Base-by-base conservation (phyloP, 2,113 vertebrate species). In the Phrynosoma platyrhinos region DNA sequence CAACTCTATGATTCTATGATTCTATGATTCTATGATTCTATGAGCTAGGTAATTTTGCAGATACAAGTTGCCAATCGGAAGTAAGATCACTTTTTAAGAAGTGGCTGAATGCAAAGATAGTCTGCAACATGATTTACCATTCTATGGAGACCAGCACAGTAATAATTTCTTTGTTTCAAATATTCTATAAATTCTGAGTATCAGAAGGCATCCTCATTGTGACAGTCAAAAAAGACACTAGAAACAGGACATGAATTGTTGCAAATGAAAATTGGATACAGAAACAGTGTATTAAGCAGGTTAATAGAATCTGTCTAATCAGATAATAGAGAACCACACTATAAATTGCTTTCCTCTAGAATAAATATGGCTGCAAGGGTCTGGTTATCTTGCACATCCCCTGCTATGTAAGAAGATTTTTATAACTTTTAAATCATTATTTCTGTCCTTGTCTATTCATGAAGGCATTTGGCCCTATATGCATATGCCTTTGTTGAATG, bases 291-390 rank as follows among this genome's bases (percentile, higher is more conserved):
- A 53, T 87, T 90, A 83, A 85, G 75, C 58, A 23, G 52, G 72
- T 93, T 95, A 92, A 91, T 89, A 94, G 89, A 94, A 91, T 91
- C 85, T 93, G 64, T 76, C 89, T 91, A 89, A 93, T 92, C 85
- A 89, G 89, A 69, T 88, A 91, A 91, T 81, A 92, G 47, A 20
- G 52, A 86, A 72, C n/a, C 5, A 66, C 23, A 83, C 62, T 87
- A 93, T 77, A 91, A 94, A 84, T 84, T 88, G 20, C 42, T 93
- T 95, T 94, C 40, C 72, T 89, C 58, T 91, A 78, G 64, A 90
- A 92, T 89, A 89, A 85, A 77, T 81, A 86, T 83, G 71, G 82
- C 27, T 52, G 40, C 89, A 79, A 86, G 90, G 72, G 8, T 8
- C 27, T 52, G 25, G 89, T 94, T 78, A 79, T 82, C 87, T 62